phyloP scores from a whole-genome alignment of 2,797 vertebrate species.

The Myotis planiceps region DNA sequence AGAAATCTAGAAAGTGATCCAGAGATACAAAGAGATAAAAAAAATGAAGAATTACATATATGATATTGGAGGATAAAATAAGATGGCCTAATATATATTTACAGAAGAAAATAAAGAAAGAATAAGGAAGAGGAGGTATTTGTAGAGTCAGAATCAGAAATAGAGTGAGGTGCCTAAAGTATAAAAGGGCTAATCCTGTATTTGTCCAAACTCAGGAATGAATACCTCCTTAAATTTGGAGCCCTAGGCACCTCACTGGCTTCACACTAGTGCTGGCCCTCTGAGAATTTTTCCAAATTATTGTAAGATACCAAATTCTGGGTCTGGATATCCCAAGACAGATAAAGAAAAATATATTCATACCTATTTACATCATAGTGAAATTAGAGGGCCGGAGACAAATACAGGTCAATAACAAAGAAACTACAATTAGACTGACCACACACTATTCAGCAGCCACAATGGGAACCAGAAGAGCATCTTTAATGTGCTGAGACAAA shows the following conservation, averaged over 20 bases:
- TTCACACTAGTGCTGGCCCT: not conserved
- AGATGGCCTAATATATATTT: not conserved
- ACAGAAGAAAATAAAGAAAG: not conserved
- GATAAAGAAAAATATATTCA: constrained; percentile 18
- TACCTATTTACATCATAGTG: not conserved
- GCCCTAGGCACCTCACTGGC: not conserved
- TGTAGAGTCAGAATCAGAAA: not conserved
- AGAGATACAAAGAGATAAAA: constrained; percentile 1
- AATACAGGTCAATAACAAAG: not conserved
- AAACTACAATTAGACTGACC: not conserved
- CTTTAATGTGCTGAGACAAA: not conserved
- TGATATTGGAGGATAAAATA: not conserved
- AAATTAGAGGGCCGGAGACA: not conserved
- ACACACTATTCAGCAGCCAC: not conserved
- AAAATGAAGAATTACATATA: not conserved
- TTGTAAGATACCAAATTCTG: not conserved
- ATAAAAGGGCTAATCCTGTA: not conserved
- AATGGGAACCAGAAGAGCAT: not conserved
- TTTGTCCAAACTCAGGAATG: not conserved
- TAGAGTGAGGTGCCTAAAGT: not conserved
- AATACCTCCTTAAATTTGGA: not conserved
- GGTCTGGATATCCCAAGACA: not conserved
- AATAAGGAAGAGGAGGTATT: not conserved
- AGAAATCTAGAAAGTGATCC: not conserved
- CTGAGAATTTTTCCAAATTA: constrained; percentile 10